A percentile compares a stretch with the other conserved stretches of the same genome.
Evolutionary conservation across 2,797 vertebrate species (phyloP).

Genomic region (Phalanger gymnotis): DNA sequence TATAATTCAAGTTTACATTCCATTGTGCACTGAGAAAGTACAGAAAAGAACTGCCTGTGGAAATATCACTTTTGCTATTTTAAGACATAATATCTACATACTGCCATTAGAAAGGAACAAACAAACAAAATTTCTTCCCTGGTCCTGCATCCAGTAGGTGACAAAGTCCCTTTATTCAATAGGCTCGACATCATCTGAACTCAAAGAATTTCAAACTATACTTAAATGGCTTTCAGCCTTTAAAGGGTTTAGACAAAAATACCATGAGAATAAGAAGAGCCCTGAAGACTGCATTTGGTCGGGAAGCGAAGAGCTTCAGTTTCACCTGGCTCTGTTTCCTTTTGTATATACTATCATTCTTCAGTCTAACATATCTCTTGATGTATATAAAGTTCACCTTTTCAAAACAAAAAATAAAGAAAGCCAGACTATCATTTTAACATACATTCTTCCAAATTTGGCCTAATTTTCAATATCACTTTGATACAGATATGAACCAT

Average conservation of each 20-base stretch:
- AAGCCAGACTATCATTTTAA: conserved; percentile 33
- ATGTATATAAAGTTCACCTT: conserved; percentile 62
- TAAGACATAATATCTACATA: not conserved
- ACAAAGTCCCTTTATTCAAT: conserved; percentile 15
- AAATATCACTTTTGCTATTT: conserved; percentile 34
- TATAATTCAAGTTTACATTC: not conserved
- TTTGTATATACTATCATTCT: conserved; percentile 63
- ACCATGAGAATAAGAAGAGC: conserved; percentile 47
- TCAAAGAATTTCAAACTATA: conserved; percentile 64
- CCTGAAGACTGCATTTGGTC: conserved; percentile 46
- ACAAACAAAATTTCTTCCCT: conserved; percentile 46
- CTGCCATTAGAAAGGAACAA: conserved; percentile 15
- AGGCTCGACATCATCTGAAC: conserved; percentile 32
- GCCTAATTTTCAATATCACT: conserved; percentile 21
- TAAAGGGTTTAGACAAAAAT: conserved; percentile 59
- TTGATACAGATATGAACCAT: conserved; percentile 23
- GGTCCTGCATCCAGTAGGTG: not conserved
- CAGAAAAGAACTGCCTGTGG: not conserved
- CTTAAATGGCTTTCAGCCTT: conserved; percentile 22
- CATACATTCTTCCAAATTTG: conserved; percentile 10
- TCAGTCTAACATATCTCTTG: conserved; percentile 64
- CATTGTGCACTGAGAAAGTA: not conserved
- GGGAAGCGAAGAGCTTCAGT: conserved; percentile 39
- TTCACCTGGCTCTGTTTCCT: not conserved
- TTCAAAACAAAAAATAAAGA: conserved; percentile 62